Conservation (phyloP, 2,888 invertebrate genomes). For the Sphinx pinastri region DNA sequence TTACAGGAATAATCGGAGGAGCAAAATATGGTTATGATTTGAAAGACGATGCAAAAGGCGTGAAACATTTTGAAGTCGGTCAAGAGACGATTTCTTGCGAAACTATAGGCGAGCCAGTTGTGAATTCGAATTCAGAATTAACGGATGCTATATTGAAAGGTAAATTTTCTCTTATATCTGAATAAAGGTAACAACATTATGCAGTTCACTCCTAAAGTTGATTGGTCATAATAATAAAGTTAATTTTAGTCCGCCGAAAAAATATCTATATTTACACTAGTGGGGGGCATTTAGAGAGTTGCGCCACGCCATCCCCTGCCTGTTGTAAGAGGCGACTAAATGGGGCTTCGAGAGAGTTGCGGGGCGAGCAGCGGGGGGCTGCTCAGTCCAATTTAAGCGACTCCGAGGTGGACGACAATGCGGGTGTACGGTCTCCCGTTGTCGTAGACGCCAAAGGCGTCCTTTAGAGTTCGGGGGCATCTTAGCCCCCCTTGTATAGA, state of each 20-base stretch:
- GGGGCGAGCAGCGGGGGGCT: too few species aligned
- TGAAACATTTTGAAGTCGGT: slow-evolving; percentile 64
- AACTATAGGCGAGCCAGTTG: slow-evolving; percentile 49
- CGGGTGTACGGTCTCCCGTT: too few species aligned
- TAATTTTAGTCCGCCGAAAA: background rate
- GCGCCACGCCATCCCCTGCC: too few species aligned
- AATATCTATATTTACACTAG: background rate
- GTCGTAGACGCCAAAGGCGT: too few species aligned
- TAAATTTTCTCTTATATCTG: slow-evolving; percentile 35
- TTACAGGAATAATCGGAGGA: slow-evolving; percentile 57
- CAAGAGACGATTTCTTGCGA: slow-evolving; percentile 65
- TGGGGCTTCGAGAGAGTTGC: too few species aligned
- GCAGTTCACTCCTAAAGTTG: background rate
- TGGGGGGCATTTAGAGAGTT: too few species aligned
- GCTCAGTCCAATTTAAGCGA: too few species aligned
- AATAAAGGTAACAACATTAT: background rate
- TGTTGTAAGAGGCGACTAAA: too few species aligned
- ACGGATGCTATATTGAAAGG: slow-evolving; percentile 48
- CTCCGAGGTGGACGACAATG: too few species aligned
- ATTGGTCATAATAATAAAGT: background rate
- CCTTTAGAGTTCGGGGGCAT: too few species aligned
- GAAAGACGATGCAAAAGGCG: slow-evolving; percentile 49
- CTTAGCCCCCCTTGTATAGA: too few species aligned
- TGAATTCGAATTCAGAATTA: slow-evolving; percentile 48
- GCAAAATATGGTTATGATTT: slow-evolving; percentile 62